Conservation (phyloP, 1,140 invertebrate genomes). For the Monochamus saltuarius region DNA sequence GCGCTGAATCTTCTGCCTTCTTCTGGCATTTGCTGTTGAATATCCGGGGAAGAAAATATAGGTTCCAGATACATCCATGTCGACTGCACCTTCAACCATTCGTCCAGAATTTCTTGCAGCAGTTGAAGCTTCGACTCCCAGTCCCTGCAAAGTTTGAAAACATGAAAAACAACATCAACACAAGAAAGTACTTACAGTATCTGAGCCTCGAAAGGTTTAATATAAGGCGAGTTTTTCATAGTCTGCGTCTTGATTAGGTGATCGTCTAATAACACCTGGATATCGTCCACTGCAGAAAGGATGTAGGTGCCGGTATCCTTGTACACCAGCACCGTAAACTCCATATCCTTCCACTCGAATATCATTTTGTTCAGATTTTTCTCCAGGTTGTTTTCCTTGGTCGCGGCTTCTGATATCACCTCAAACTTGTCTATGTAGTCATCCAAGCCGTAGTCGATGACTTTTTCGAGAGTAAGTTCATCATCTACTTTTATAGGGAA, state of each 20-base stretch:
- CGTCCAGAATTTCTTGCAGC: constrained; percentile 90
- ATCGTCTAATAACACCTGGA: constrained; percentile 93
- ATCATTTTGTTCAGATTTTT: constrained; percentile 89
- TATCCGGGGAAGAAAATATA: constrained; percentile 96
- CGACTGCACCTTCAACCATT: constrained; percentile 93
- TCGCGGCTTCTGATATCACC: constrained; percentile 89
- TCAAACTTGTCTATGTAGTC: constrained; percentile 92
- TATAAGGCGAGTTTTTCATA: constrained; percentile 96
- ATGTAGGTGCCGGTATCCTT: constrained; percentile 92
- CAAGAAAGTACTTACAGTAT: constrained; percentile 63
- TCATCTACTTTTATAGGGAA: constrained; percentile 88
- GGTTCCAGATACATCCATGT: constrained; percentile 98
- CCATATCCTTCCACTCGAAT: constrained; percentile 86
- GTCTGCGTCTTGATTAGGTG: constrained; percentile 97
- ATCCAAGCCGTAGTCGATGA: constrained; percentile 90
- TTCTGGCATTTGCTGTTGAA: constrained; percentile 93
- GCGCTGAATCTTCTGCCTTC: constrained; percentile 87
- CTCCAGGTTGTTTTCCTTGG: constrained; percentile 93
- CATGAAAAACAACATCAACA: too few relatives aligned
- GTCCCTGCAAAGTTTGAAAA: constrained; percentile 54
- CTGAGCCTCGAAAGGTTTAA: constrained; percentile 88
- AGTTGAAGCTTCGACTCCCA: constrained; percentile 79
- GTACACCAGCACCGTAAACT: constrained; percentile 76
- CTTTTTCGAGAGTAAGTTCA: constrained; percentile 80
- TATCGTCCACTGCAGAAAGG: constrained; percentile 89